Evolutionary conservation across 2,888 invertebrate genomes (phyloP).

Genomic region (Lagria hirta): DNA sequence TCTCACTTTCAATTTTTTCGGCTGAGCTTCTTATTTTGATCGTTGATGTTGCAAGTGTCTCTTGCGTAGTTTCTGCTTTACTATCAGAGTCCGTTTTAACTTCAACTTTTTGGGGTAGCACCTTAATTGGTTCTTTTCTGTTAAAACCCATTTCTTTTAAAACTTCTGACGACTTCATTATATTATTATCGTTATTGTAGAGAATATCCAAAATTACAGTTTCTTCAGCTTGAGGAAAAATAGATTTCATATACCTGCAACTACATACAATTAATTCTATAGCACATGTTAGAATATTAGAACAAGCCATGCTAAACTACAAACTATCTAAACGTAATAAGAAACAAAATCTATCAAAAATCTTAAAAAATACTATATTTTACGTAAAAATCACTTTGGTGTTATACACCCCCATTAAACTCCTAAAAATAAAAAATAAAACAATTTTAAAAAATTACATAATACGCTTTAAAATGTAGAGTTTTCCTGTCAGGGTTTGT

Average conservation of each 20-base stretch:
- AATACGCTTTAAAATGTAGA: too few species aligned
- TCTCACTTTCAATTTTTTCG: slow-evolving; percentile 51
- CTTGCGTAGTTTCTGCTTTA: slow-evolving; percentile 27
- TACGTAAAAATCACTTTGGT: too few species aligned
- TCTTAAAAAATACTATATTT: too few species aligned
- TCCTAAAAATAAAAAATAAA: too few species aligned
- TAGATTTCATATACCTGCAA: slow-evolving; percentile 83
- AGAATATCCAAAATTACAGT: slow-evolving; percentile 80
- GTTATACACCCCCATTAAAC: too few species aligned
- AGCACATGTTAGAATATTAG: not conserved
- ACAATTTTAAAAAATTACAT: too few species aligned
- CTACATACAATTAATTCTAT: slow-evolving; percentile 37
- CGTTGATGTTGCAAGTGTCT: slow-evolving; percentile 56
- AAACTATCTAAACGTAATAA: too few species aligned
- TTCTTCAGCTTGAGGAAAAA: slow-evolving; percentile 89
- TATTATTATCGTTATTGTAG: slow-evolving; percentile 86
- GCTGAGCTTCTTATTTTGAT: slow-evolving; percentile 66
- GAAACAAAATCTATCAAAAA: too few species aligned
- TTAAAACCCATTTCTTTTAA: slow-evolving; percentile 78
- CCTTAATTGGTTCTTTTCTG: slow-evolving; percentile 69
- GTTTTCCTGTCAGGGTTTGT: too few species aligned
- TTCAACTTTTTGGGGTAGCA: slow-evolving; percentile 55
- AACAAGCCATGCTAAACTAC: too few species aligned
- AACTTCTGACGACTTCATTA: slow-evolving; percentile 83
- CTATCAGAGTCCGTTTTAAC: slow-evolving; percentile 46